These are phyloP conservation scores for Chunga burmeisteri DNA, from an alignment of 2,113 vertebrate genomes.

Conservation along the genomic window DNA sequence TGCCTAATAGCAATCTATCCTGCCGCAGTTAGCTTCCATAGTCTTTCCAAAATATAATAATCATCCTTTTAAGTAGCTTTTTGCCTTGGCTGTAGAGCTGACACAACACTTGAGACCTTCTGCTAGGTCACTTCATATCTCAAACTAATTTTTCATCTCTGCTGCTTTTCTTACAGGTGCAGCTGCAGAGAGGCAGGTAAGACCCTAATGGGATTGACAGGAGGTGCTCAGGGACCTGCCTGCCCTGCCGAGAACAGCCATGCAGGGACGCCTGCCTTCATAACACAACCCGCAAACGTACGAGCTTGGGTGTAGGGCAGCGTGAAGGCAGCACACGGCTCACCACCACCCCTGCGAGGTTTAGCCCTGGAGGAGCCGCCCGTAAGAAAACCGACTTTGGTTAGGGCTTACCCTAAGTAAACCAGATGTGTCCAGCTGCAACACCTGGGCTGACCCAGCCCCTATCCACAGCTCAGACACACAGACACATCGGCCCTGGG, in stretches of 20 bases:
- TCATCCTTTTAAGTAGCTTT: background rate
- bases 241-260: fast-evolving
- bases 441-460: background rate
- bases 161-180: background rate
- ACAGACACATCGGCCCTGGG: background rate
- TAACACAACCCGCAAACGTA: background rate
- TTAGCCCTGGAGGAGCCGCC: background rate
- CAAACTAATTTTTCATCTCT: background rate
- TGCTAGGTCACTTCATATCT: background rate
- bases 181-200: background rate
- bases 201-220: background rate
- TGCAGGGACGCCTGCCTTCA: too few relatives aligned
- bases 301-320: background rate
- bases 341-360: too few relatives aligned
- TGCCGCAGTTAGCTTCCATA: background rate
- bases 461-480: background rate
- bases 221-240: background rate
- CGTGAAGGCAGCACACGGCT: background rate
- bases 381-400: background rate
- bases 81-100: background rate
- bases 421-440: background rate
- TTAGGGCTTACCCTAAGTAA: background rate
- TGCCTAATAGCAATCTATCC: background rate
- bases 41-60: background rate
- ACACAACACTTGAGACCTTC: fast-evolving